These are phyloP conservation scores for Helicoverpa zea DNA, from an alignment of 1,140 invertebrate species.

Conservation along the genomic window DNA sequence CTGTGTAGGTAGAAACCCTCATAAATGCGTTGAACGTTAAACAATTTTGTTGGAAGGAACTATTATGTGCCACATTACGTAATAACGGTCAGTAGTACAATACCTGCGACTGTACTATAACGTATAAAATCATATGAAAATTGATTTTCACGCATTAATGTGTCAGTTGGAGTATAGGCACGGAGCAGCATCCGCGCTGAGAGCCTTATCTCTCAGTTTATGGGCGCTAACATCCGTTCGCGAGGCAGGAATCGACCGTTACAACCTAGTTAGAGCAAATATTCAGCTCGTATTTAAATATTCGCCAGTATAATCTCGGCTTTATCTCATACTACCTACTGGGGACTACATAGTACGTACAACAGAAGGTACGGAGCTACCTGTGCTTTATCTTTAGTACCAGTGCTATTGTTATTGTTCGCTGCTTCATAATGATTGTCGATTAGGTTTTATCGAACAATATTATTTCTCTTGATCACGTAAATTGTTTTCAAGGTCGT, in stretches of 20 bases:
- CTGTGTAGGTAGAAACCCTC: slow-evolving; percentile 12
- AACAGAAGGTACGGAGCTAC: slow-evolving; percentile 9
- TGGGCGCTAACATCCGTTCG: slow-evolving; percentile 60
- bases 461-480: slow-evolving; percentile 13
- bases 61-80: slow-evolving; percentile 7
- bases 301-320: slow-evolving; percentile 49
- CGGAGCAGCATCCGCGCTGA: slow-evolving; percentile 38
- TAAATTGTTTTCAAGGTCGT: slow-evolving; percentile 5
- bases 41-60: slow-evolving; percentile 24
- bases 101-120: slow-evolving; percentile 1
- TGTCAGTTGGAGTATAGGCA: slow-evolving; percentile 40
- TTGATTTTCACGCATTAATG: slow-evolving; percentile 55
- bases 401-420: slow-evolving; percentile 36
- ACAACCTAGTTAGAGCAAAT: slow-evolving; percentile 61
- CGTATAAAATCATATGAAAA: slow-evolving; percentile 39
- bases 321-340: slow-evolving; percentile 45
- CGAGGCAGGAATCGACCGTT: slow-evolving; percentile 61
- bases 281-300: slow-evolving; percentile 61
- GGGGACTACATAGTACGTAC: slow-evolving; percentile 10
- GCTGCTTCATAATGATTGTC: slow-evolving; percentile 32
- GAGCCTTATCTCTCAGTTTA: slow-evolving; percentile 62
- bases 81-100: slow-evolving; percentile 37
- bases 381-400: slow-evolving; percentile 44
- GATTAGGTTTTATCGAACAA: slow-evolving; percentile 25
- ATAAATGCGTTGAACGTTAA: slow-evolving; percentile 34